Base-by-base conservation (phyloP, 1,140 invertebrate species). In the Drosophila kohkoa region DNA sequence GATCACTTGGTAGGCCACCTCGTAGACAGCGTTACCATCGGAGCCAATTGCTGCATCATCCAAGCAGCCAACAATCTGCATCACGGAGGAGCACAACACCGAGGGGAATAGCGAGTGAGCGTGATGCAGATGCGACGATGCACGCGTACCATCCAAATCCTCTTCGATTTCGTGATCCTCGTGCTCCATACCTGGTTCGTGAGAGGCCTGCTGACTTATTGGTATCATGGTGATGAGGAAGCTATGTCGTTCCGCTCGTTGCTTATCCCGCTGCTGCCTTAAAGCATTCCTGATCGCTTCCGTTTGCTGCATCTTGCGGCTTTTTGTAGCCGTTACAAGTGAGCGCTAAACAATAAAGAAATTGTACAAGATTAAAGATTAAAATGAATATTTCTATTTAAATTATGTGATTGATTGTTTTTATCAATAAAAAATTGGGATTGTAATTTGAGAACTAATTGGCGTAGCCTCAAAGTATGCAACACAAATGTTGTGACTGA, bases 211-310 rank as follows among this genome's bases (percentile, higher is more conserved):
- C 35, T 97, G 95, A 1, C 96, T 98, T n/a, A 99, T 97, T 0
- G 98, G 97, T 78, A 99, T 98, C n/a, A 98, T 98, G 3, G 98
- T 99, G 69, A 99, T 97, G 20, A 98, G 95, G 93, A 99, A 99
- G 78, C 98, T 98, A 93, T 99, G 98, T 43, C 99, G 93, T 89
- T 99, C 98, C 38, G 97, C 96, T 20, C 98, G 94, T 91, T 98
- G 98, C 83, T 99, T 98, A 91, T 99, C 98, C 91, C 99, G 98
- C 89, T 99, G 97, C 30, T 98, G 97, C 92, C 99, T 96, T 11
- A 99, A 93, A 10, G 98, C 99, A 92, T 96, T 96, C 89, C 98
- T 97, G 38, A 99, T 98, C 60, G 99, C 95, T 93, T 99, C 99
- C 41, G 99, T 99, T 93, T 99, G 98, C 92, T 99, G 98, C 92